phyloP scores from a whole-genome alignment of 2,797 vertebrate genomes.

The Pygocentrus nattereri region DNA sequence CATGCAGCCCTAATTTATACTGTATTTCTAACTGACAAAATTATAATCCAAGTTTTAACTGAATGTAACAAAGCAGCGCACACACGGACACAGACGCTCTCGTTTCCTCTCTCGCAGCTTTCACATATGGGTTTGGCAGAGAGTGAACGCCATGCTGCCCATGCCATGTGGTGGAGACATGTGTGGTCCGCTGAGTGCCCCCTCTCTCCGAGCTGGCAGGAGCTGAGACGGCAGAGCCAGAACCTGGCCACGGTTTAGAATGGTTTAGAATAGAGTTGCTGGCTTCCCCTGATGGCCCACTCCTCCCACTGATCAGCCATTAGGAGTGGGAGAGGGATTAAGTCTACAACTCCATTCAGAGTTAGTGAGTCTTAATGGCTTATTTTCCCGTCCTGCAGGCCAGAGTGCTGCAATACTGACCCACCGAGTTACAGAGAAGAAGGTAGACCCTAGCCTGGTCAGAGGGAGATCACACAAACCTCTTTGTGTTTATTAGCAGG shows the following conservation, averaged over 20 bases:
- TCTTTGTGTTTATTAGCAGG: no score
- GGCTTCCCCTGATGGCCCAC: conserved; percentile 43
- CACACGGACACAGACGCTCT: conserved; percentile 11
- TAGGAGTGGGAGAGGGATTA: conserved; percentile 7
- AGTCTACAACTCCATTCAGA: conserved; percentile 7
- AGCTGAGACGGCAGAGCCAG: neutral
- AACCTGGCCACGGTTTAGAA: conserved; percentile 19
- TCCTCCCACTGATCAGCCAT: conserved; percentile 15
- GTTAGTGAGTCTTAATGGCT: neutral
- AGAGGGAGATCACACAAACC: neutral
- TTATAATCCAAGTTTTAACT: neutral
- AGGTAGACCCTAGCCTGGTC: neutral
- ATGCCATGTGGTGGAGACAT: conserved; percentile 55
- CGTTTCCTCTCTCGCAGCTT: neutral
- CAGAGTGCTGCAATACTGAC: neutral
- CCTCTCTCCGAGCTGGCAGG: conserved; percentile 29
- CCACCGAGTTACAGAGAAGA: neutral
- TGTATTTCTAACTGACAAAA: conserved; percentile 1
- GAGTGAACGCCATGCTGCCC: conserved; percentile 32
- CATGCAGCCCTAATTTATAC: neutral
- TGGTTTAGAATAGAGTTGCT: conserved; percentile 23
- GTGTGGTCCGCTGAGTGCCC: conserved; percentile 47
- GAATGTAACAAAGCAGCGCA: conserved; percentile 8
- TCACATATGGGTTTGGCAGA: conserved; percentile 49
- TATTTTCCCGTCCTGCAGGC: neutral